A percentile compares a stretch with the other conserved stretches of the same genome.
These are phyloP conservation scores for Hypsopygia costalis DNA, from an alignment of 2,888 invertebrate species.

Conservation along the genomic window DNA sequence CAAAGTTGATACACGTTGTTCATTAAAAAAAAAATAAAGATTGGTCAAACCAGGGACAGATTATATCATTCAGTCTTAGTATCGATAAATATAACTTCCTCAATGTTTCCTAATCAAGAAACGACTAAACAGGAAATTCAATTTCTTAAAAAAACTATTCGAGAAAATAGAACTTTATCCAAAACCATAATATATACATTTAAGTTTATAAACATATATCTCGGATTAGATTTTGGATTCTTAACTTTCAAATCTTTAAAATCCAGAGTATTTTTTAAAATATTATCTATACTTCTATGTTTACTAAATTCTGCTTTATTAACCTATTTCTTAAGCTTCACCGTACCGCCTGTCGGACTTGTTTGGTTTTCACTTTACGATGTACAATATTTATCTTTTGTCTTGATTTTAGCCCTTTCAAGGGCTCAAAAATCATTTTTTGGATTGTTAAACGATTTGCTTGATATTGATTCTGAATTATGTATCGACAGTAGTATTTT, in stretches of 20 bases:
- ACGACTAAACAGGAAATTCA: not conserved
- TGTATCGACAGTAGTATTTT: not conserved
- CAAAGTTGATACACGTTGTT: too few species aligned
- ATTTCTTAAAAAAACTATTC: slow-evolving; percentile 2
- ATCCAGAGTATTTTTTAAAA: not conserved
- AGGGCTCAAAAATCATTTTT: slow-evolving; percentile 2
- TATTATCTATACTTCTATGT: not conserved
- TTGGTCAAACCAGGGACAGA: too few species aligned
- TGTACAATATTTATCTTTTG: not conserved
- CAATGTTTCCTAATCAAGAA: not conserved
- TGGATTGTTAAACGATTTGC: slow-evolving; percentile 3
- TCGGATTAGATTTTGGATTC: slow-evolving; percentile 8
- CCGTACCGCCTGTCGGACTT: not conserved
- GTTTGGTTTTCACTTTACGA: not conserved
- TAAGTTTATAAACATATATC: slow-evolving; percentile 2
- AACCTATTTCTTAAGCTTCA: not conserved
- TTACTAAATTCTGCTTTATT: not conserved
- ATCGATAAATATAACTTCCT: too few species aligned
- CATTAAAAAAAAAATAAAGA: too few species aligned
- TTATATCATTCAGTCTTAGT: too few species aligned
- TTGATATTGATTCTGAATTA: slow-evolving; percentile 6
- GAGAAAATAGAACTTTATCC: slow-evolving; percentile 1
- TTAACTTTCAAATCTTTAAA: slow-evolving; percentile 1
- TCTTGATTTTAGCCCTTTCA: not conserved
- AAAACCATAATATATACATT: not conserved